A percentile compares a stretch with the other conserved stretches of the same genome.
Conservation (phyloP, 2,888 invertebrate species). For the Epistrophe grossulariae region DNA sequence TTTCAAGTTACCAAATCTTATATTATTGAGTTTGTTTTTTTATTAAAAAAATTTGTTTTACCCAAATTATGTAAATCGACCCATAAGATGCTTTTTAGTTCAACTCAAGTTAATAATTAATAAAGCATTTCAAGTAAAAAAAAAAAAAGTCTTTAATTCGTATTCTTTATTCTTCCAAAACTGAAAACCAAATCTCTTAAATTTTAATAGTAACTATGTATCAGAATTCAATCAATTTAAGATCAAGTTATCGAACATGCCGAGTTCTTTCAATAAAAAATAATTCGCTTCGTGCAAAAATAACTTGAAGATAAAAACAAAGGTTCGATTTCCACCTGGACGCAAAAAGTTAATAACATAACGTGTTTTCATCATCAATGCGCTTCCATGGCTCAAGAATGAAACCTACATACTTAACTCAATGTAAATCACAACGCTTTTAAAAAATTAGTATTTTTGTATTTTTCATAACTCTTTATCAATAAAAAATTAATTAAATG, state of each 20-base stretch:
- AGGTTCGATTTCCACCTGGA: constrained; percentile 56
- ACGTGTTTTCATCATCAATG: background rate
- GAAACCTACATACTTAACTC: constrained; percentile 55
- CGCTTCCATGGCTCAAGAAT: constrained; percentile 64
- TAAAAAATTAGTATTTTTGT: constrained; percentile 1
- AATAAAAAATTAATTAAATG: no score
- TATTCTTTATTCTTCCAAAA: no score
- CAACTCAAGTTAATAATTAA: no score
- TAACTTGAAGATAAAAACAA: constrained; percentile 55
- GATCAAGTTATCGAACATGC: constrained; percentile 33
- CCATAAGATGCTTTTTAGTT: no score
- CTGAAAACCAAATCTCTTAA: no score
- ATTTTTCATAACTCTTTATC: background rate
- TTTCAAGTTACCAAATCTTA: no score
- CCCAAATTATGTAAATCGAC: no score
- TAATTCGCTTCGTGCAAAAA: constrained; percentile 20
- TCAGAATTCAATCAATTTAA: background rate
- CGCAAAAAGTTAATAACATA: background rate
- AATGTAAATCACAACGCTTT: constrained; percentile 20
- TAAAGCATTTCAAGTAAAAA: no score
- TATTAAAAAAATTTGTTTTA: no score
- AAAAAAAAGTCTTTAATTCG: no score
- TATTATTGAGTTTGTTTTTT: no score
- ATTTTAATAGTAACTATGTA: no score
- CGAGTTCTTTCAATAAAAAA: background rate